Percentiles rank a stretch among this genome's conserved stretches.
These are phyloP conservation scores for Intellagama lesueurii DNA, from an alignment of 2,797 vertebrate species.

Conservation along the genomic window DNA sequence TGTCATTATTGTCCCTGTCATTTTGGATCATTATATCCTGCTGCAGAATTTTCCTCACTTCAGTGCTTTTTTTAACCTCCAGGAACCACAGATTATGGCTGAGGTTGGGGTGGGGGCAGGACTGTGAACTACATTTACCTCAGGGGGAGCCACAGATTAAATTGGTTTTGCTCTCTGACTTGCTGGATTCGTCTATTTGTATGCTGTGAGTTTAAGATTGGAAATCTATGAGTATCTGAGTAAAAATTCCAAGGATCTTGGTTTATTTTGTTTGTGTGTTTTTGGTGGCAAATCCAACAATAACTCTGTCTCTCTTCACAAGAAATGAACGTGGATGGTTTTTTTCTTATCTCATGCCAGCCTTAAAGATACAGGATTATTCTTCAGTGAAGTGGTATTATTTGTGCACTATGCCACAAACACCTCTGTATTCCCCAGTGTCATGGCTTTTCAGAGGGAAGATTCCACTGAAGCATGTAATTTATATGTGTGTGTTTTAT, in stretches of 20 bases:
- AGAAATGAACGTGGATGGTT: constrained; percentile 53
- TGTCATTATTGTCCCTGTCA: constrained; percentile 99
- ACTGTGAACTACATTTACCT: constrained; percentile 86
- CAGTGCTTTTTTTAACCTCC: constrained; percentile 93
- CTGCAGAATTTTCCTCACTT: constrained; percentile 94
- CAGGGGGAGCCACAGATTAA: constrained; percentile 90
- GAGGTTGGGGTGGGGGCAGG: constrained; percentile 83
- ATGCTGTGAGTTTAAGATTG: constrained; percentile 77
- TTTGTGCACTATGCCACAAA: constrained; percentile 47
- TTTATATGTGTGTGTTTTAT: constrained; percentile 46
- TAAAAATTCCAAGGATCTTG: constrained; percentile 55
- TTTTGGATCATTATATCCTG: constrained; percentile 96
- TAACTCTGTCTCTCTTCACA: not conserved
- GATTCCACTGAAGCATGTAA: constrained; percentile 38
- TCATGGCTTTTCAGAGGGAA: constrained; percentile 16
- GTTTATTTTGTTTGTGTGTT: constrained; percentile 56
- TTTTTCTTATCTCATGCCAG: constrained; percentile 31
- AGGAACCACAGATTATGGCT: constrained; percentile 90
- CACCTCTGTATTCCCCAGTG: constrained; percentile 20
- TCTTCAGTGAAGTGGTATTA: not conserved
- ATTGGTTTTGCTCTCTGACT: constrained; percentile 89
- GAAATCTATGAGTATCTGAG: constrained; percentile 80
- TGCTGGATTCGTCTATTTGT: constrained; percentile 86
- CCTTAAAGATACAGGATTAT: constrained; percentile 55
- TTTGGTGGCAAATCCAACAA: not conserved